phyloP scores from a whole-genome alignment of 2,113 vertebrate genomes.

The Protobothrops mucrosquamatus region DNA sequence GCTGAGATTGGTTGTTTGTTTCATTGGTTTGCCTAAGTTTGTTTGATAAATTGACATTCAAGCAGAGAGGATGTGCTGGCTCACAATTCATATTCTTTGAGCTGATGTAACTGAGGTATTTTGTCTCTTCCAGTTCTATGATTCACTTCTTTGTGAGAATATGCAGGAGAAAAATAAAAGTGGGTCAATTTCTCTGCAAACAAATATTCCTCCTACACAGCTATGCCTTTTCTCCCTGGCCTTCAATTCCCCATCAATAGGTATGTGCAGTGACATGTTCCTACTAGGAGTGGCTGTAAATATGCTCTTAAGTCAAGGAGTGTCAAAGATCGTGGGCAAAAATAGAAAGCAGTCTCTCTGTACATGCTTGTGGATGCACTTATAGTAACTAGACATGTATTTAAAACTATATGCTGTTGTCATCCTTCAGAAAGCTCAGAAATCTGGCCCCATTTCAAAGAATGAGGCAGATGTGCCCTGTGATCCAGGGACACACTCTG shows the following conservation, averaged over 20 bases:
- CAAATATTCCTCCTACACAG: background rate
- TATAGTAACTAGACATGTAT: slow-evolving; percentile 15
- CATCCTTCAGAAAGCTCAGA: slow-evolving; percentile 11
- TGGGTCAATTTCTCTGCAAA: background rate
- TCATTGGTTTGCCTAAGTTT: background rate
- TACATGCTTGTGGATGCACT: background rate
- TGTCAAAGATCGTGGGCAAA: background rate
- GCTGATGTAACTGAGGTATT: background rate
- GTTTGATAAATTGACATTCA: background rate
- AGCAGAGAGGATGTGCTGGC: background rate
- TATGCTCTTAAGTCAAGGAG: background rate
- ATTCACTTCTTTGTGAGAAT: slow-evolving; percentile 3
- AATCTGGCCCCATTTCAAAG: slow-evolving; percentile 12
- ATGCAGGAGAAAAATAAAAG: background rate
- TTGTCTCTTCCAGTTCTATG: background rate
- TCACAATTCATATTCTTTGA: background rate
- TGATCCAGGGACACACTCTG: background rate
- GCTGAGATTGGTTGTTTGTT: background rate
- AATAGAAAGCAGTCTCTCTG: slow-evolving; percentile 13
- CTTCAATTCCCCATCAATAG: background rate
- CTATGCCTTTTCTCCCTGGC: background rate
- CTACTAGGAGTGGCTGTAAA: background rate
- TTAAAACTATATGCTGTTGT: slow-evolving; percentile 5
- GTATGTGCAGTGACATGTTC: slow-evolving; percentile 2
- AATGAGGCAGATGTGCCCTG: slow-evolving; percentile 17